Evolutionary conservation across 2,797 vertebrate species (phyloP).

Genomic region (Mormyrus hasselquistii): DNA sequence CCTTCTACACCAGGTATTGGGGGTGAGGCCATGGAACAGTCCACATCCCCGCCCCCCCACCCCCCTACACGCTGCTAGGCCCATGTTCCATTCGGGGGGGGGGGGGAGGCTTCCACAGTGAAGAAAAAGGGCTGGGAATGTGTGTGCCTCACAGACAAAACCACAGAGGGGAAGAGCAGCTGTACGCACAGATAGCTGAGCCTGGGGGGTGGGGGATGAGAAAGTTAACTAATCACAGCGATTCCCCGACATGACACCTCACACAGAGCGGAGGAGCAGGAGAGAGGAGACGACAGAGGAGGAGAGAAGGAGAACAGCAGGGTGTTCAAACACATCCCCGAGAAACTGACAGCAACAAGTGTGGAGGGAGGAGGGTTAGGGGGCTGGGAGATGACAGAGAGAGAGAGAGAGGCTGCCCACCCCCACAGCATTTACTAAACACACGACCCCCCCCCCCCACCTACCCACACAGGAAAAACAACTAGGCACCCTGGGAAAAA

Average conservation of each 20-base stretch:
- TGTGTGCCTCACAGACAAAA: background rate
- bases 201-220: background rate
- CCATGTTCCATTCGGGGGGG: background rate
- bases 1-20: background rate
- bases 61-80: background rate
- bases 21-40: background rate
- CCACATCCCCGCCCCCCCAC: too few relatives aligned
- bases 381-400: background rate
- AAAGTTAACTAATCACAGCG: background rate
- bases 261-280: background rate
- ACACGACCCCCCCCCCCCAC: background rate
- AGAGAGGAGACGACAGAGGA: background rate
- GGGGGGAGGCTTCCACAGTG: background rate
- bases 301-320: background rate
- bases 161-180: background rate
- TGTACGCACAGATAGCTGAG: background rate
- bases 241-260: background rate
- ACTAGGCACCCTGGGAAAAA: background rate
- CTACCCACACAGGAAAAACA: background rate
- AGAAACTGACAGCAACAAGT: slow-evolving; percentile 23
- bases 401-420: background rate
- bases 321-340: background rate
- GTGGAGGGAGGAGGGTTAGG: background rate
- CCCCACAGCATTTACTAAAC: background rate
- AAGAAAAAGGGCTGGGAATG: background rate